These are phyloP conservation scores for Hafferia zeledoni DNA, from an alignment of 2,797 vertebrate genomes.

Conservation along the genomic window DNA sequence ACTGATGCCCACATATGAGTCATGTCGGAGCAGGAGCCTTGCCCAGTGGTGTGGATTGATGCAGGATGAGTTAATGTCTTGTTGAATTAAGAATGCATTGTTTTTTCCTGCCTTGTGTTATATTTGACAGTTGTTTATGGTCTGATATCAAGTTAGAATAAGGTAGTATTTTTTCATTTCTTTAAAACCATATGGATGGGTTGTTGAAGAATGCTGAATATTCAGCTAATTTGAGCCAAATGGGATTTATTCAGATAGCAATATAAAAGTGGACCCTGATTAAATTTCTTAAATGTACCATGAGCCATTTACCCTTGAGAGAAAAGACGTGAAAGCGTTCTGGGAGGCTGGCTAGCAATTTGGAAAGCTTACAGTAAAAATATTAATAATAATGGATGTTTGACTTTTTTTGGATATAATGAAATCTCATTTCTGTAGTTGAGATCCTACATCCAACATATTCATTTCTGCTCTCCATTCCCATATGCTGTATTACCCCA, in stretches of 20 bases:
- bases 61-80: conserved; percentile 5
- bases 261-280: neutral
- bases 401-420: neutral
- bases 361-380: neutral
- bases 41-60: neutral
- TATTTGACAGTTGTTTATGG: neutral
- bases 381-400: neutral
- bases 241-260: neutral
- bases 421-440: neutral
- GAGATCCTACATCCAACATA: neutral
- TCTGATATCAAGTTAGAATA: neutral
- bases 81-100: neutral
- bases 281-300: neutral
- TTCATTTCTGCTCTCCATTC: neutral
- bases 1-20: neutral
- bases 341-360: neutral
- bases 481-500: neutral
- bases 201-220: neutral
- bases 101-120: neutral
- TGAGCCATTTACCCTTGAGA: neutral
- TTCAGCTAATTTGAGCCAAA: neutral
- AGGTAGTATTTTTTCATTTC: neutral
- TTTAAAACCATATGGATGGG: neutral
- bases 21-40: neutral
- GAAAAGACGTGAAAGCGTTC: neutral